phyloP scores from a whole-genome alignment of 2,888 invertebrate genomes.

The Anaspis maculata region DNA sequence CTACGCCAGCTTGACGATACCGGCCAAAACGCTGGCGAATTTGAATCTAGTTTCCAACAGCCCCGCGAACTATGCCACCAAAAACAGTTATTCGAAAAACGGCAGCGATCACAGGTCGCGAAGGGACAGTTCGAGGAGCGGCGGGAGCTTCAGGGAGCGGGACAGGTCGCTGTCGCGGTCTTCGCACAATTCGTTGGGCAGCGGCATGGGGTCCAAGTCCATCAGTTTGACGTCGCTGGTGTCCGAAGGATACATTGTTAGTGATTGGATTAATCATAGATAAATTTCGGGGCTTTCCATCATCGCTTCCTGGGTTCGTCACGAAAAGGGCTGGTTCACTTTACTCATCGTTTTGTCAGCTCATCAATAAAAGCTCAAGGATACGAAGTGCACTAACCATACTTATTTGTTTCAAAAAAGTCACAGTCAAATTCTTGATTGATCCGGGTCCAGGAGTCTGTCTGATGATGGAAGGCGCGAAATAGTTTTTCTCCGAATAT shows the following conservation, averaged over 20 bases:
- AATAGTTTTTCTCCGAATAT: too few species aligned
- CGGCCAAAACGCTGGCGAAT: constrained; percentile 50
- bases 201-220: constrained; percentile 46
- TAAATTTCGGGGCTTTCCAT: constrained; percentile 1
- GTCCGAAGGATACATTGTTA: constrained; percentile 82
- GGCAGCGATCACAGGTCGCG: constrained; percentile 41
- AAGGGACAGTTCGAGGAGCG: constrained; percentile 27
- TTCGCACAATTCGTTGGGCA: constrained; percentile 30
- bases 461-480: too few species aligned
- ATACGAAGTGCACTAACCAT: too few species aligned
- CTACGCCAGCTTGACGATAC: constrained; percentile 60
- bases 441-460: too few species aligned
- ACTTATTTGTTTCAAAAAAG: too few species aligned
- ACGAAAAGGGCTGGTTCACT: too few species aligned
- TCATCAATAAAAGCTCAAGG: too few species aligned
- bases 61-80: constrained; percentile 37
- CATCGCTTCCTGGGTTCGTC: too few species aligned
- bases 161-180: constrained; percentile 37
- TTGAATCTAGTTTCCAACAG: constrained; percentile 51
- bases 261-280: constrained; percentile 27
- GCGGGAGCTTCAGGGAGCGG: constrained; percentile 31
- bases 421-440: too few species aligned
- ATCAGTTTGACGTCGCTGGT: constrained; percentile 61
- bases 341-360: too few species aligned
- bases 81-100: constrained; percentile 38